Evolutionary conservation across 1,140 invertebrate species (phyloP), one percentile per base, ranked within the genome.

Genomic region (Drosophila kikkawai): DNA sequence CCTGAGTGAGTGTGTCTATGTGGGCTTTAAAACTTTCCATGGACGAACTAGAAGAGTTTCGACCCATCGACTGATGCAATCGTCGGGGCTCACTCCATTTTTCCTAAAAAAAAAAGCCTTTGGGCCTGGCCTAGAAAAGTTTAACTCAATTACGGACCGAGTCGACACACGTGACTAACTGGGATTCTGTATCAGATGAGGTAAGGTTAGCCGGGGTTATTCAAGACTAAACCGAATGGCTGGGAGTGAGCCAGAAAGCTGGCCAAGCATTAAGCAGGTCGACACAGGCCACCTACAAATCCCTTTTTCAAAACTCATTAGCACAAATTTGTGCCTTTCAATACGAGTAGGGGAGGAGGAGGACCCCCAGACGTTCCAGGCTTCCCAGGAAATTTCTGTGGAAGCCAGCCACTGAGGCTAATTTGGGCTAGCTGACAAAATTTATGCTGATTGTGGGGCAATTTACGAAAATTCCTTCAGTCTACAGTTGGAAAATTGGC

Each of bases 401-500:
- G 59, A 36, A 68, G 59, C 39, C 65, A 39, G 29, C 17, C 13
- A n/a, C 22, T 32, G 22, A 22, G 73, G 76, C 76, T 79, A 79
- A 79, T 79, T 79, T 63, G 45, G 42, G 55, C 58, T 59, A 59
- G 56, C 67, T 81, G 71, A 90, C 68, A 50, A 85, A 88, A 88
- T 88, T 88, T 88, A 88, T 88, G 85, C 85, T 88, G 85, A 88
- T 88, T 88, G 85, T 90, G 85, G 74, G 80, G 85, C 85, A 88
- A 88, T 88, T 88, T 88, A 81, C 59, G 80, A 79, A 85, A 88
- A 79, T 71, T 87, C 73, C 58, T 67, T 15, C 41, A 70, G 71
- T 71, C 73, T 63, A 78, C 74, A 56, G 66, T 79, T 71, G 64
- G 80, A 71, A 87, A 88, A 84, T 87, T 87, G 80, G 61, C 63